Percentiles rank a stretch among this genome's conserved stretches.
Conservation (phyloP, 2,113 vertebrate genomes). For the Atherinomorus stipes region DNA sequence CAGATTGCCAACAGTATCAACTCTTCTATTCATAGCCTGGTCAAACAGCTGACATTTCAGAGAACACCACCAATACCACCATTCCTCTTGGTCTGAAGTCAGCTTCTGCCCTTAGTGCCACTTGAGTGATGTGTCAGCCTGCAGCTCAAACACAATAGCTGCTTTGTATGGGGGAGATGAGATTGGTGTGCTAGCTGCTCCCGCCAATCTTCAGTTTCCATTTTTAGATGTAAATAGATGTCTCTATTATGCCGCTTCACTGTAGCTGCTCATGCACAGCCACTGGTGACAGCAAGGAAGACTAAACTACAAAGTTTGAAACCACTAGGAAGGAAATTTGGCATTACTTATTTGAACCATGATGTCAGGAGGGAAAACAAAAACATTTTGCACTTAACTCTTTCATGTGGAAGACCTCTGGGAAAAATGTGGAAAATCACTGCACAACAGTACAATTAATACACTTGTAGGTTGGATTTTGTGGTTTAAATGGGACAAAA, state of each 20-base stretch:
- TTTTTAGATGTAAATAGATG: constrained; percentile 41
- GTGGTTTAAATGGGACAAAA: background rate
- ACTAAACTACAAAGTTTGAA: background rate
- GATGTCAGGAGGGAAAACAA: constrained; percentile 18
- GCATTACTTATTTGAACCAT: constrained; percentile 6
- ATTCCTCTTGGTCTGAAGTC: constrained; percentile 72
- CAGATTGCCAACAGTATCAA: constrained; percentile 29
- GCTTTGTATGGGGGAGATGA: constrained; percentile 33
- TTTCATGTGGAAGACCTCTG: background rate
- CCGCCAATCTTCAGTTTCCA: constrained; percentile 35
- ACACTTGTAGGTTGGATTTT: background rate
- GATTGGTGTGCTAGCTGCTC: background rate
- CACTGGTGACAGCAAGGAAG: background rate
- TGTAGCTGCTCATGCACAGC: background rate
- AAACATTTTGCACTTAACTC: background rate
- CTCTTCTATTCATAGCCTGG: constrained; percentile 73
- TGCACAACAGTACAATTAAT: background rate
- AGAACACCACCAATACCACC: constrained; percentile 72
- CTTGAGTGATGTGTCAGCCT: constrained; percentile 55
- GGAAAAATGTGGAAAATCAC: background rate
- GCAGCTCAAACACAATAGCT: constrained; percentile 58
- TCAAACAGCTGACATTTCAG: constrained; percentile 78
- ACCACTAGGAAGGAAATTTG: background rate
- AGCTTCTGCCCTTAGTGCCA: constrained; percentile 61
- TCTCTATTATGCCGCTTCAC: background rate